phyloP scores from a whole-genome alignment of 2,113 vertebrate genomes.

The Vidua macroura region DNA sequence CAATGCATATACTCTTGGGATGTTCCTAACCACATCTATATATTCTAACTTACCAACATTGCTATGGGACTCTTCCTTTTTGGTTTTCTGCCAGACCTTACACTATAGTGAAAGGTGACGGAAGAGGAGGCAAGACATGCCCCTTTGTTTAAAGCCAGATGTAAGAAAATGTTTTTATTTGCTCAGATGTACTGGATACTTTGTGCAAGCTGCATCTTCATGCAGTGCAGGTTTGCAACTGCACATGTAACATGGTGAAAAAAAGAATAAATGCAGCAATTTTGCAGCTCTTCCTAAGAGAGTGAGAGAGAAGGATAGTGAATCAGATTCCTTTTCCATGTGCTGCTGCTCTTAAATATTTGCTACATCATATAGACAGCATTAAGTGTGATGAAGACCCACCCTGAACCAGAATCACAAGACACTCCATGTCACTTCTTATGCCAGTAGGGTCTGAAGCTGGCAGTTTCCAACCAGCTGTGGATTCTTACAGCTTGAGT shows the following conservation, averaged over 20 bases:
- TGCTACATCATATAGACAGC: background rate
- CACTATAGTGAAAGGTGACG: background rate
- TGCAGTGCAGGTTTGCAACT: background rate
- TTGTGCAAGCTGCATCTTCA: background rate
- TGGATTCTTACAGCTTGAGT: background rate
- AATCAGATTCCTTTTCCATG: background rate
- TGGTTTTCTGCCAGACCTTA: background rate
- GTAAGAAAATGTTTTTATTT: background rate
- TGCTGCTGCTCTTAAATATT: background rate
- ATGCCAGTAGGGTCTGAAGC: background rate
- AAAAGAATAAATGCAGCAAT: background rate
- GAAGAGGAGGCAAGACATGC: background rate
- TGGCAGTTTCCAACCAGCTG: background rate
- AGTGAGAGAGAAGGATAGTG: background rate
- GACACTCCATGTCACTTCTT: background rate
- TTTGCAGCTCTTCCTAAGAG: background rate
- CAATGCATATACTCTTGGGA: background rate
- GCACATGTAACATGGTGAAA: background rate
- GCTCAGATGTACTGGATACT: background rate
- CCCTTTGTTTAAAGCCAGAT: background rate
- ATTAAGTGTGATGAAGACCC: background rate
- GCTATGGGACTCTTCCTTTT: background rate
- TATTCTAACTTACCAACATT: background rate
- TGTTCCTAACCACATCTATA: background rate
- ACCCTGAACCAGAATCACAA: background rate